phyloP scores from a whole-genome alignment of 2,113 vertebrate species.

The Shinisaurus crocodilurus region DNA sequence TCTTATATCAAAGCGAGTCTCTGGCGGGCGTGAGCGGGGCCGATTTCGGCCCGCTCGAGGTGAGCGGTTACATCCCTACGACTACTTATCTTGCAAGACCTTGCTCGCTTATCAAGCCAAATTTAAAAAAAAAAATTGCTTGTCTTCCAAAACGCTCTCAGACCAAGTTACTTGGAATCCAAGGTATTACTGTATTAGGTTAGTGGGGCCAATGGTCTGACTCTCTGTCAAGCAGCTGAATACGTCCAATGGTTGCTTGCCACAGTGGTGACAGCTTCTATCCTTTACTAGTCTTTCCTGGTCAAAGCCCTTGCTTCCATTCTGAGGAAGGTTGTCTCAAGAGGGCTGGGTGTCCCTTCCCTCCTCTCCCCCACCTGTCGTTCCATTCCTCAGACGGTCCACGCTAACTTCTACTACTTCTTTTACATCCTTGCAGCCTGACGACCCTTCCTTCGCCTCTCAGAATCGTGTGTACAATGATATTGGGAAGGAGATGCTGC shows the following conservation, averaged over 20 bases:
- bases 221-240: background rate
- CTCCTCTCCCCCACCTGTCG: too few species aligned
- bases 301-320: background rate
- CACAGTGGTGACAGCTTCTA: background rate
- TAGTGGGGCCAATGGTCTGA: background rate
- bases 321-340: background rate
- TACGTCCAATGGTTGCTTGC: background rate
- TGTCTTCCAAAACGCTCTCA: too few species aligned
- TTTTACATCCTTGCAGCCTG: slow-evolving; percentile 78
- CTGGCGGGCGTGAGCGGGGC: too few species aligned
- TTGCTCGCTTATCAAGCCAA: too few species aligned
- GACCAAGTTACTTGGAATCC: too few species aligned
- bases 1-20: too few species aligned
- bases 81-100: too few species aligned
- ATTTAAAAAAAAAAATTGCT: too few species aligned
- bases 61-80: too few species aligned
- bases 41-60: too few species aligned
- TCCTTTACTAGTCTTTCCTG: background rate
- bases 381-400: background rate
- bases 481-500: slow-evolving; percentile 98
- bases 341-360: background rate
- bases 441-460: slow-evolving; percentile 94
- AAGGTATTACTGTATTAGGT: too few species aligned
- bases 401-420: background rate
- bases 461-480: slow-evolving; percentile 97